These are phyloP conservation scores for Antechinus flavipes DNA, from an alignment of 2,113 vertebrate species.

Conservation along the genomic window DNA sequence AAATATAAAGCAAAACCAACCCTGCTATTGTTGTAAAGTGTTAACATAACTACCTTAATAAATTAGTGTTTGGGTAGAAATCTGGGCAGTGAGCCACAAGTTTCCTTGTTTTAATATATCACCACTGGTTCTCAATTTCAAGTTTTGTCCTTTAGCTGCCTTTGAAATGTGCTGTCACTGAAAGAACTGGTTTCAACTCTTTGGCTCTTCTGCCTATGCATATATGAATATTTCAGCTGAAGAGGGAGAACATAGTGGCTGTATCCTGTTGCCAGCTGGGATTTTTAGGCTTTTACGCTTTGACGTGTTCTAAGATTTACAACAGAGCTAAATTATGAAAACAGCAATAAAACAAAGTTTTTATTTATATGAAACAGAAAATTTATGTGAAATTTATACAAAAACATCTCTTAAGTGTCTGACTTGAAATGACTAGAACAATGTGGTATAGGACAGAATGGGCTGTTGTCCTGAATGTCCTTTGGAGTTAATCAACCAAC, in stretches of 20 bases:
- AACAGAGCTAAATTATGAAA: constrained; percentile 14
- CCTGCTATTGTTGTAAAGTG: constrained; percentile 45
- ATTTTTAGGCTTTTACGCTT: constrained; percentile 42
- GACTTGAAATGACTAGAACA: constrained; percentile 17
- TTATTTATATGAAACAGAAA: constrained; percentile 44
- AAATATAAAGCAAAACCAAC: constrained; percentile 61
- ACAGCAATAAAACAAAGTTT: not conserved
- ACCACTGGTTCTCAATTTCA: constrained; percentile 54
- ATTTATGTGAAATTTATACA: not conserved
- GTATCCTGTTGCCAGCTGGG: not conserved
- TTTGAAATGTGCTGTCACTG: constrained; percentile 71
- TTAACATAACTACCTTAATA: constrained; percentile 63
- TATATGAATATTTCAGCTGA: constrained; percentile 75
- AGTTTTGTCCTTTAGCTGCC: constrained; percentile 61
- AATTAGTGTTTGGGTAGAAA: constrained; percentile 65
- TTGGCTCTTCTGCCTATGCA: constrained; percentile 52
- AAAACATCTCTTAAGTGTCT: not conserved
- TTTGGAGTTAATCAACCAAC: constrained; percentile 10
- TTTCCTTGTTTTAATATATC: constrained; percentile 46
- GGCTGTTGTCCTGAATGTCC: not conserved
- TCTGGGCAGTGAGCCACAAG: constrained; percentile 53
- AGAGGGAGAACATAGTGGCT: not conserved
- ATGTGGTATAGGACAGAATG: not conserved
- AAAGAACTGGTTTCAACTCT: constrained; percentile 30
- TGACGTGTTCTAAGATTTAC: constrained; percentile 33